Percentiles rank a stretch among this genome's conserved stretches.
These are phyloP conservation scores for Solen grandis DNA, from an alignment of 1,140 invertebrate genomes.

Conservation along the genomic window DNA sequence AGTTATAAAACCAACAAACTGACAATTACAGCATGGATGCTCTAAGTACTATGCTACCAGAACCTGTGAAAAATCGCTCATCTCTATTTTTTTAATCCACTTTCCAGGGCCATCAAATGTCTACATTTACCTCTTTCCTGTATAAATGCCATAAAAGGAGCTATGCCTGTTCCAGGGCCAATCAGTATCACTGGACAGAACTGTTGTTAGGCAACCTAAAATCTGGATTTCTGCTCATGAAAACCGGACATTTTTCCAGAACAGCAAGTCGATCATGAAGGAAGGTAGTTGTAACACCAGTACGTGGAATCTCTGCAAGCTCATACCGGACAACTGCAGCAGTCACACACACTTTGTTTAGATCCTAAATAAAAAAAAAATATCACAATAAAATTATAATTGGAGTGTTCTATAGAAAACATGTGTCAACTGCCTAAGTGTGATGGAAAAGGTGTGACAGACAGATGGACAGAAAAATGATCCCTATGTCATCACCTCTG, in stretches of 20 bases:
- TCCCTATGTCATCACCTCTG: too few species aligned
- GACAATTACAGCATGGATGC: too few species aligned
- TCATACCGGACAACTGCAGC: slow-evolving; percentile 67
- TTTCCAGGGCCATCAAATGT: too few species aligned
- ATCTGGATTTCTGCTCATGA: slow-evolving; percentile 90
- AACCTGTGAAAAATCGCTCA: too few species aligned
- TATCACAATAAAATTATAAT: too few species aligned
- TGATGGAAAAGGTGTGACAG: too few species aligned
- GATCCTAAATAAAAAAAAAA: slow-evolving; percentile 39
- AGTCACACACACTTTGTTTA: slow-evolving; percentile 62
- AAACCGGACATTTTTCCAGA: slow-evolving; percentile 78
- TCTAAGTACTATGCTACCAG: too few species aligned
- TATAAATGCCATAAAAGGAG: slow-evolving; percentile 98
- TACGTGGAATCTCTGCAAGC: slow-evolving; percentile 87
- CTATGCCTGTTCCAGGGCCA: slow-evolving; percentile 97
- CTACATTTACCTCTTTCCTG: slow-evolving; percentile 89
- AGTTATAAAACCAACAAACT: too few species aligned
- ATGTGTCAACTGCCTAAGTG: too few species aligned
- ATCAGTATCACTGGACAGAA: slow-evolving; percentile 97
- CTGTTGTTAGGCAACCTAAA: slow-evolving; percentile 94
- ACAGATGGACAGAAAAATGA: too few species aligned
- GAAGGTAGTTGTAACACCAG: slow-evolving; percentile 97
- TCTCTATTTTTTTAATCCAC: too few species aligned
- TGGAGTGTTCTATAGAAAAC: too few species aligned
- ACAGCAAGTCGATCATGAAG: slow-evolving; percentile 85